Base-by-base conservation (phyloP, 1,140 invertebrate species). In the Ceratosolen fusciceps region DNA sequence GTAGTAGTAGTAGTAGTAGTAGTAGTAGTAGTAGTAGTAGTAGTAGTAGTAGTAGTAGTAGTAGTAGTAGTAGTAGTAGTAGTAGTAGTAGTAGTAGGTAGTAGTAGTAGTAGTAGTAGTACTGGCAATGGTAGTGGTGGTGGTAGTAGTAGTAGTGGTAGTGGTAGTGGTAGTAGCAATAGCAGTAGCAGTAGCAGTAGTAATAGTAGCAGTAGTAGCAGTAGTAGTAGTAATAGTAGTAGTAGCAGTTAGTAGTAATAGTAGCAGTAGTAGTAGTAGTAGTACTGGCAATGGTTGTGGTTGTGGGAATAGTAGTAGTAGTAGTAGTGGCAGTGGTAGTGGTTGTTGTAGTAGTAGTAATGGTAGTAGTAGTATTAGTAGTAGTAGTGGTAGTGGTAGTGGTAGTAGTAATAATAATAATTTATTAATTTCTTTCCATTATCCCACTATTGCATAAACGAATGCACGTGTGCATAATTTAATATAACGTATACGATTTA, bases 401-500 rank as follows among this genome's bases (percentile, higher is more conserved):
- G 37, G 70, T 58, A 26, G 70, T 58, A 19, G 60, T 52, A 34
- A 72, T 60, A 62, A 78, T 78, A 52, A 75, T 79, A 49, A 79
- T 79, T 79, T 58, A 70, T 74, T 70, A 74, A 21, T 65, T 52
- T 39, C 43, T 56, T 79, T 39, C 67, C n/a, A n/a, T 72, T 49
- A 74, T 16, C 56, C 10, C 49, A 19, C 75, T 74, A 76, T 37
- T 67, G 26, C 43, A 72, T 77, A 72, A 72, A 77, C 73, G 8
- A 80, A 80, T 74, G 71, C 39, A 60, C 16, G n/a, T 29, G 31
- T 52, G 58, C 56, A 60, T 39, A 43, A n/a, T 71, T 21, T 80
- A 80, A 72, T 72, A 58, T 74, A 75, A 60, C 49, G 37, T 73
- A 72, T 72, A 80, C 12, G 77, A 31, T 62, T 71, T 60, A 75